These are phyloP conservation scores for Fundulus diaphanus DNA, from an alignment of 2,797 vertebrate species.

Conservation along the genomic window DNA sequence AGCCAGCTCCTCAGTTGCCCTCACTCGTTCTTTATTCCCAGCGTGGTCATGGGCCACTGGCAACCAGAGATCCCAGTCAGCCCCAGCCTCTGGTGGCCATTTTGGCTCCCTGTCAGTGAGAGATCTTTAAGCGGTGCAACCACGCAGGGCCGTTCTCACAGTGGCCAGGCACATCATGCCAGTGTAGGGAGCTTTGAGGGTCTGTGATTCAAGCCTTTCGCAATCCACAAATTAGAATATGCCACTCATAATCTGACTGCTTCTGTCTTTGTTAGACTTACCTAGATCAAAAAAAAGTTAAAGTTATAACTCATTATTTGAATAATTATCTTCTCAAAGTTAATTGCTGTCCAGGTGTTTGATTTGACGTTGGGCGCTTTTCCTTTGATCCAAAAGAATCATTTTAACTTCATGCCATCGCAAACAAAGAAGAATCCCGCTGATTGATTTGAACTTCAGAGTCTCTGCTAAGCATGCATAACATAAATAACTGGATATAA, in stretches of 20 bases:
- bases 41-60: constrained; percentile 65
- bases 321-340: neutral
- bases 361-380: neutral
- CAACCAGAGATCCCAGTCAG: constrained; percentile 61
- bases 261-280: neutral
- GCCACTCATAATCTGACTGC: neutral
- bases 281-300: neutral
- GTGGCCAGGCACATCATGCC: neutral
- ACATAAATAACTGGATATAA: neutral
- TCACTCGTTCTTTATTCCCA: constrained; percentile 51
- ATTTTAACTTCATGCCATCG: neutral
- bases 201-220: neutral
- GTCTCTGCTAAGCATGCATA: neutral
- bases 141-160: constrained; percentile 30
- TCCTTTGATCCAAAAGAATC: neutral
- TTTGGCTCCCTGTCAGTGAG: constrained; percentile 57
- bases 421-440: neutral
- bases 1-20: constrained; percentile 50
- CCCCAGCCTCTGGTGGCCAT: constrained; percentile 65
- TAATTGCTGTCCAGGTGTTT: neutral
- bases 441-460: neutral
- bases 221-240: neutral
- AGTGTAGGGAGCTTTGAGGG: neutral
- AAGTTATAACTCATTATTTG: neutral
- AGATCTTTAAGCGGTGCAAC: constrained; percentile 44